Evolutionary conservation across 1,140 invertebrate species (phyloP).

Genomic region (Drosophila arizonae): DNA sequence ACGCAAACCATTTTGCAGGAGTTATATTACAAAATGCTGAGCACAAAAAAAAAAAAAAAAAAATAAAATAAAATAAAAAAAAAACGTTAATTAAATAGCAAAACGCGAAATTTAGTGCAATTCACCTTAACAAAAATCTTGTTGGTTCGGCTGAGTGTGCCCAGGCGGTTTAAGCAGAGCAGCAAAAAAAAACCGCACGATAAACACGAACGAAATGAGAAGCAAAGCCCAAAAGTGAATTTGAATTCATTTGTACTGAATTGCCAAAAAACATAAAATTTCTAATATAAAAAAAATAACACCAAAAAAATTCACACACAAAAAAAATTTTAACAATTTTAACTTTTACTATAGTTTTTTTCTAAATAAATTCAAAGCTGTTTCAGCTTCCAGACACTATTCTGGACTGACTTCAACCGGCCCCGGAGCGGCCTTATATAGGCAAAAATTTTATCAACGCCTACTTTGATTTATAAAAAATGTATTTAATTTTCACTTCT

Average conservation of each 20-base stretch:
- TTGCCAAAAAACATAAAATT: not conserved
- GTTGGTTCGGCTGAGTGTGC: conserved; percentile 2
- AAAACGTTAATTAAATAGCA: not conserved
- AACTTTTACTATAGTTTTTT: no score
- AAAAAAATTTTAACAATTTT: no score
- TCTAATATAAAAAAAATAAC: not conserved
- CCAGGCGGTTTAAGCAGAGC: not conserved
- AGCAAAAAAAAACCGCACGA: not conserved
- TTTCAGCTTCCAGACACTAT: no score
- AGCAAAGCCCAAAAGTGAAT: not conserved
- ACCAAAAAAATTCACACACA: not conserved
- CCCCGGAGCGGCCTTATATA: no score
- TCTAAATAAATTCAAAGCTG: no score
- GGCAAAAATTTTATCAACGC: no score
- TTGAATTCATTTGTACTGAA: not conserved
- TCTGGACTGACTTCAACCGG: no score
- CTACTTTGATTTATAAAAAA: not conserved
- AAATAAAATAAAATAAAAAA: not conserved
- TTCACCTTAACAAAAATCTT: conserved; percentile 26
- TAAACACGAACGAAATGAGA: not conserved
- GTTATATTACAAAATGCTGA: not conserved
- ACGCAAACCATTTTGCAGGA: conserved; percentile 87
- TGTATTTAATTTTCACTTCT: no score
- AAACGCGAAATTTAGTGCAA: conserved; percentile 18
- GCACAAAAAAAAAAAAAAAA: not conserved